A percentile compares a stretch with the other conserved stretches of the same genome.
These are phyloP conservation scores for Motacilla alba DNA, from an alignment of 2,113 vertebrate species.

Conservation along the genomic window DNA sequence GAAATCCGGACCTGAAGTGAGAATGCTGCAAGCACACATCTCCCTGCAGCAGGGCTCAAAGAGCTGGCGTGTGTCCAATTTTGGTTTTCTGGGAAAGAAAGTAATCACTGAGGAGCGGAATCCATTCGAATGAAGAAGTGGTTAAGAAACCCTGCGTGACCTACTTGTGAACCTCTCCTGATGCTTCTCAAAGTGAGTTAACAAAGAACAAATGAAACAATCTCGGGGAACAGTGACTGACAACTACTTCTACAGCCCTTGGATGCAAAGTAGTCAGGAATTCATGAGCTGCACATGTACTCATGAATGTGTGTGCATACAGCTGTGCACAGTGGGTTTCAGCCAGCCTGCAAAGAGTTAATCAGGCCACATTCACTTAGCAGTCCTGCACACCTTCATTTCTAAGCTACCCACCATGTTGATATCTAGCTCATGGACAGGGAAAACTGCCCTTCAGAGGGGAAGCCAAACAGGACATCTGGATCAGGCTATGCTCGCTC, in stretches of 20 bases:
- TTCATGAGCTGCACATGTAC: not conserved
- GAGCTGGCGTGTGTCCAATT: not conserved
- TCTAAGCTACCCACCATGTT: not conserved
- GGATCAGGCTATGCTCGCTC: not conserved
- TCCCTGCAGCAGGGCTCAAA: not conserved
- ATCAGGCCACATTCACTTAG: not conserved
- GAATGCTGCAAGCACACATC: not conserved
- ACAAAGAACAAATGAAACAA: not conserved
- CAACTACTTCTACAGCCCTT: not conserved
- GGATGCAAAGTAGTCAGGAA: not conserved
- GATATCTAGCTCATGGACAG: not conserved
- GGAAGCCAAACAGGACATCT: not conserved
- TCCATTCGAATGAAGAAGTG: not conserved
- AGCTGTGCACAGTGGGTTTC: not conserved
- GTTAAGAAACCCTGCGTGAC: not conserved
- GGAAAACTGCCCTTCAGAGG: not conserved
- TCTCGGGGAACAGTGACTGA: not conserved
- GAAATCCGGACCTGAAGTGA: not conserved
- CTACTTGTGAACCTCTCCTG: not conserved
- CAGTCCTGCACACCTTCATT: not conserved
- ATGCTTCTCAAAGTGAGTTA: not conserved
- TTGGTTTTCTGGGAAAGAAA: not conserved
- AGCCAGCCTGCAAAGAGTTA: not conserved
- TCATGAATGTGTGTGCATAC: not conserved
- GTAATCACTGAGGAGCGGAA: not conserved